phyloP scores from a whole-genome alignment of 2,113 vertebrate genomes.

The Hipposideros armiger region DNA sequence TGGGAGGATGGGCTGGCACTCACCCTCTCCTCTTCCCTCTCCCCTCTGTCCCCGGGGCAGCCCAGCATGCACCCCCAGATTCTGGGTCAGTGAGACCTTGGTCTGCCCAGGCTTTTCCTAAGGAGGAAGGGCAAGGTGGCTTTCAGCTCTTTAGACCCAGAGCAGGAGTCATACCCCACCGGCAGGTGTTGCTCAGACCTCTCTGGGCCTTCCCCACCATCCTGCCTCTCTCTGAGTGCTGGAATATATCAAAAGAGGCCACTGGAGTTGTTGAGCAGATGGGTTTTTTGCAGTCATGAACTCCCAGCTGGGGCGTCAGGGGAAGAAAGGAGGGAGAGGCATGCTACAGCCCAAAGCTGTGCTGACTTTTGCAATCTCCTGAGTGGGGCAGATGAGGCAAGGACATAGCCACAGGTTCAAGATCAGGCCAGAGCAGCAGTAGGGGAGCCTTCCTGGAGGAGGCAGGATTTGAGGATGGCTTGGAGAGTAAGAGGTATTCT shows the following conservation, averaged over 20 bases:
- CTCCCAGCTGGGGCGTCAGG: background rate
- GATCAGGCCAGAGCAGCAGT: background rate
- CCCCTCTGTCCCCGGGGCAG: background rate
- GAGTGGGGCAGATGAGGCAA: too few relatives aligned
- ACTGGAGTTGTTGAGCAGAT: background rate
- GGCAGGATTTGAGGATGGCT: background rate
- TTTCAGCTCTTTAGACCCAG: background rate
- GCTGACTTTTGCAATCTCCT: background rate
- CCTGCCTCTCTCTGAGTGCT: background rate
- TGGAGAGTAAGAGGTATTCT: background rate
- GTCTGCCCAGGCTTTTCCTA: background rate
- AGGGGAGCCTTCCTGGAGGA: background rate
- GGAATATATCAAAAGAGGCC: background rate
- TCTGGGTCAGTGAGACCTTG: background rate
- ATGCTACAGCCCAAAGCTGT: background rate
- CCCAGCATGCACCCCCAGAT: background rate
- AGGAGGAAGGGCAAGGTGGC: background rate
- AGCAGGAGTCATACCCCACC: background rate
- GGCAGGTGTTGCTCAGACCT: background rate
- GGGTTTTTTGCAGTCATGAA: background rate
- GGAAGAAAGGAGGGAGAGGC: background rate
- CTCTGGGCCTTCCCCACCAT: background rate
- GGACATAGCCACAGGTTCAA: background rate
- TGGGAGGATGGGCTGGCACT: background rate
- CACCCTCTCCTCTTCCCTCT: background rate